Conservation (phyloP, 2,888 invertebrate genomes). For the Formica aserva region DNA sequence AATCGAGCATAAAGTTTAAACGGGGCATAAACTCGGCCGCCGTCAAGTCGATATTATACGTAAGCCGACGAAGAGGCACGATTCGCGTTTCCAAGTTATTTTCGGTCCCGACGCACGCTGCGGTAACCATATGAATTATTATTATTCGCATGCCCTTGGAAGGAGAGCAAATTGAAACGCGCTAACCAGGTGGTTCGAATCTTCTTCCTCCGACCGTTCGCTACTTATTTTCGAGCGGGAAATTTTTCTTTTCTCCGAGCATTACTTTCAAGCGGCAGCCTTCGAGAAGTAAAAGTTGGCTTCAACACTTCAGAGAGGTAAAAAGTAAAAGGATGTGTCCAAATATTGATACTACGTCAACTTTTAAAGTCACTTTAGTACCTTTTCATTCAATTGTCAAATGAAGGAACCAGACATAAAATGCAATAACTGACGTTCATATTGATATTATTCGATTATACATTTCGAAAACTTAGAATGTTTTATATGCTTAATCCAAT, state of each 20-base stretch:
- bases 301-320: slow-evolving; percentile 44
- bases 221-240: slow-evolving; percentile 32
- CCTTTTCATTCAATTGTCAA: slow-evolving; percentile 32
- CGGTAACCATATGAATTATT: slow-evolving; percentile 65
- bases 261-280: slow-evolving; percentile 60
- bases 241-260: slow-evolving; percentile 51
- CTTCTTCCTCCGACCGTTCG: slow-evolving; percentile 46
- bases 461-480: background rate
- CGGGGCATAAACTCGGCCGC: slow-evolving; percentile 72
- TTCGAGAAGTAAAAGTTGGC: slow-evolving; percentile 44
- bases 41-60: slow-evolving; percentile 63
- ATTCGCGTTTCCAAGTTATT: slow-evolving; percentile 70
- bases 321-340: slow-evolving; percentile 44
- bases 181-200: slow-evolving; percentile 68
- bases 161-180: slow-evolving; percentile 67
- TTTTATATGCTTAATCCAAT: background rate
- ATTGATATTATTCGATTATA: slow-evolving; percentile 30
- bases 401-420: slow-evolving; percentile 10
- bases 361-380: slow-evolving; percentile 33
- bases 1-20: slow-evolving; percentile 77
- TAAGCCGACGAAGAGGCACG: slow-evolving; percentile 59
- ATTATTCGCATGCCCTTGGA: slow-evolving; percentile 61
- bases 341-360: slow-evolving; percentile 51
- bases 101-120: slow-evolving; percentile 61
- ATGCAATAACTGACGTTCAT: background rate